These are phyloP conservation scores for Elanoides forficatus DNA, from an alignment of 2,113 vertebrate genomes.

Conservation along the genomic window DNA sequence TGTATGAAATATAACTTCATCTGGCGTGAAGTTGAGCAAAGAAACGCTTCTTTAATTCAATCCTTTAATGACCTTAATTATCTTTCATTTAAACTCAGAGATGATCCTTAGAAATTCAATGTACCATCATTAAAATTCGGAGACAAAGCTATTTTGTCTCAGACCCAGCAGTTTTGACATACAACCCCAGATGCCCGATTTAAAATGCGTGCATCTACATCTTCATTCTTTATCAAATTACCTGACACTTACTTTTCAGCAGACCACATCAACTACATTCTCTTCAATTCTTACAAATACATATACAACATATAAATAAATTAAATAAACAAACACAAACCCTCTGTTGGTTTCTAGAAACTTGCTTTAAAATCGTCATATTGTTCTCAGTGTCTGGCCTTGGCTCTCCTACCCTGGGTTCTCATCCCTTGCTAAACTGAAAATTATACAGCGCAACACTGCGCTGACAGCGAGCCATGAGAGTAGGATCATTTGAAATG, in stretches of 20 bases:
- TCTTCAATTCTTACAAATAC: not conserved
- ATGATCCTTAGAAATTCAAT: not conserved
- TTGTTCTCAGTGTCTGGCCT: not conserved
- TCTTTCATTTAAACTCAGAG: not conserved
- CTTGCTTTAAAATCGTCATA: not conserved
- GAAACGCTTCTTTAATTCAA: not conserved
- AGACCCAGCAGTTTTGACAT: not conserved
- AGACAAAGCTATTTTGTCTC: not conserved
- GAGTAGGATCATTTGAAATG: not conserved
- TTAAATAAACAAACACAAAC: not conserved
- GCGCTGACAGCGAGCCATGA: not conserved
- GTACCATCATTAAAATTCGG: not conserved
- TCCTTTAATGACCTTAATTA: not conserved
- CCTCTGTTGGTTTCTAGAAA: not conserved
- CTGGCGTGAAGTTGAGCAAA: not conserved
- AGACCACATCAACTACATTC: not conserved
- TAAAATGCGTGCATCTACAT: not conserved
- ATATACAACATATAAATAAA: not conserved
- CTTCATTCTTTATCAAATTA: not conserved
- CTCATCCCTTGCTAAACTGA: not conserved
- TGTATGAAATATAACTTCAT: not conserved
- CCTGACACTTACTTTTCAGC: not conserved
- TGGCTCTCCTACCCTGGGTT: not conserved
- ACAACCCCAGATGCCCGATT: not conserved
- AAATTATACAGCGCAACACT: not conserved